phyloP scores from a whole-genome alignment of 2,888 invertebrate genomes.

The Glyphotaelius pellucidus region DNA sequence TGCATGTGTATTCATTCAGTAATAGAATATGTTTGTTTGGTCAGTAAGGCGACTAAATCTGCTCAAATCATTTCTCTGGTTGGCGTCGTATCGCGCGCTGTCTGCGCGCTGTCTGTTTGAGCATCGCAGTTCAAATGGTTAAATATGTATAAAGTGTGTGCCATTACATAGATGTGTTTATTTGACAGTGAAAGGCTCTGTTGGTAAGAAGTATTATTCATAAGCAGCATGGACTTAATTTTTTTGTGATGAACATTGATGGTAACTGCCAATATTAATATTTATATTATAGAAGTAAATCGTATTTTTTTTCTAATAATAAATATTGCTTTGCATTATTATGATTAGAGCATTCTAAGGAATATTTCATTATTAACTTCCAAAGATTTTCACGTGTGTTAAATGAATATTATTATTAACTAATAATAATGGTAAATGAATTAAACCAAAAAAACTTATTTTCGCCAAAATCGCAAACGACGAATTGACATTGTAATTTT shows the following conservation, averaged over 20 bases:
- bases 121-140: slow-evolving; percentile 47
- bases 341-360: slow-evolving; percentile 56
- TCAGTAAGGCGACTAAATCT: slow-evolving; percentile 53
- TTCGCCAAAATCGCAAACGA: not conserved
- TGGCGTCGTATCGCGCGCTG: not conserved
- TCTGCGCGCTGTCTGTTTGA: not conserved
- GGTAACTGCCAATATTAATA: slow-evolving; percentile 49
- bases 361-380: slow-evolving; percentile 45
- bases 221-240: slow-evolving; percentile 57
- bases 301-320: slow-evolving; percentile 23
- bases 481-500: slow-evolving; percentile 3
- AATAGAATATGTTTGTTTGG: slow-evolving; percentile 58
- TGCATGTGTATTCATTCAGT: slow-evolving; percentile 64
- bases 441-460: not conserved
- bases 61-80: slow-evolving; percentile 64
- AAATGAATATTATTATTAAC: not conserved
- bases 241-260: slow-evolving; percentile 41
- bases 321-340: slow-evolving; percentile 44
- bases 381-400: slow-evolving; percentile 41
- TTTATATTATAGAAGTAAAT: slow-evolving; percentile 40
- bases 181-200: slow-evolving; percentile 58
- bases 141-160: slow-evolving; percentile 64
- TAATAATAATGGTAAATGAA: not conserved
- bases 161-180: slow-evolving; percentile 63
- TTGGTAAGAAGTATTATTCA: slow-evolving; percentile 49